Conservation (phyloP, 1,140 invertebrate genomes). For the silkworm (Bombyx mori) region ASM3026992v2 NC_085127.1:4168501-4169000, state of each 20-base stretch:
- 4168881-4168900: slow-evolving; percentile 35
- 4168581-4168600: too few species aligned
- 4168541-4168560: too few species aligned
- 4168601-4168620: too few species aligned
- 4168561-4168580: too few species aligned
- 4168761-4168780: slow-evolving; percentile 7
- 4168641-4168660: too few species aligned
- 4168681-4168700: not conserved
- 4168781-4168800: slow-evolving; percentile 25
- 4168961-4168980: slow-evolving; percentile 19
- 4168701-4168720: not conserved
- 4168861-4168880: slow-evolving; percentile 50
- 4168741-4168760: slow-evolving; percentile 12
- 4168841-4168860: slow-evolving; percentile 48
- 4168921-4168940: slow-evolving; percentile 21
- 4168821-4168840: slow-evolving; percentile 33
- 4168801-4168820: slow-evolving; percentile 28
- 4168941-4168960: slow-evolving; percentile 42
- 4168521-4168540: too few species aligned
- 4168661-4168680: too few species aligned
- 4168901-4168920: slow-evolving; percentile 27
- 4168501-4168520: too few species aligned
- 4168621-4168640: too few species aligned
- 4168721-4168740: slow-evolving; percentile 8
- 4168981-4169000: slow-evolving; percentile 30